phyloP scores from a whole-genome alignment of 2,797 vertebrate species.

The Pachyuromys duprasi region DNA sequence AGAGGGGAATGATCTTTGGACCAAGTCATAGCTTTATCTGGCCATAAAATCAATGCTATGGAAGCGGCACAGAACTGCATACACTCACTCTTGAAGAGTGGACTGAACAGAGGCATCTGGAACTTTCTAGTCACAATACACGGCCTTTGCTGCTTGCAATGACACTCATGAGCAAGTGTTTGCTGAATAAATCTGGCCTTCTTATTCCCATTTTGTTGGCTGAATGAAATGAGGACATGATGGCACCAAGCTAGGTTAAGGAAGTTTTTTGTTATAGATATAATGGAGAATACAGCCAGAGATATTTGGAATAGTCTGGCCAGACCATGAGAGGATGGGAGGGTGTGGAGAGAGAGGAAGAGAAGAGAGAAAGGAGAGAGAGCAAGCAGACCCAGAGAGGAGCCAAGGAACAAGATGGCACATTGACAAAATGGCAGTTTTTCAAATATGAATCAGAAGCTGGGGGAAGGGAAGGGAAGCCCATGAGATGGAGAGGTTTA shows the following conservation, averaged over 20 bases:
- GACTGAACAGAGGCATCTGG: neutral
- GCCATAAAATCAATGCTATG: slow-evolving; percentile 39
- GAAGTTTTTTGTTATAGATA: neutral
- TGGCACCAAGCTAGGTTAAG: neutral
- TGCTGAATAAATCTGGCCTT: slow-evolving; percentile 15
- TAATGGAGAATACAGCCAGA: neutral
- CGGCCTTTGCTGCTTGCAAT: neutral
- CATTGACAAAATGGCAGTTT: neutral
- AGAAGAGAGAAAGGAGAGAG: neutral
- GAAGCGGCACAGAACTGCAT: neutral
- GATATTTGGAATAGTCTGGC: neutral
- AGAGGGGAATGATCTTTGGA: slow-evolving; percentile 60
- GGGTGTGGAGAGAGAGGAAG: neutral
- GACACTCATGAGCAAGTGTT: neutral
- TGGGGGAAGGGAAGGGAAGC: neutral
- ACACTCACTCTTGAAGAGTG: neutral
- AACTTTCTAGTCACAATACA: neutral
- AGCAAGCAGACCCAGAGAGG: neutral
- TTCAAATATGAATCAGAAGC: neutral
- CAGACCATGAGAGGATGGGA: neutral
- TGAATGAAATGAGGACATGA: neutral
- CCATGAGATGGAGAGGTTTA: neutral
- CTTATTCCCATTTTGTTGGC: neutral
- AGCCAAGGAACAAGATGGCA: neutral
- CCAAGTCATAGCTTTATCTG: slow-evolving; percentile 55